A percentile compares a stretch with the other conserved stretches of the same genome.
phyloP scores from a whole-genome alignment of 2,113 vertebrate species.

The Jaculus jaculus region DNA sequence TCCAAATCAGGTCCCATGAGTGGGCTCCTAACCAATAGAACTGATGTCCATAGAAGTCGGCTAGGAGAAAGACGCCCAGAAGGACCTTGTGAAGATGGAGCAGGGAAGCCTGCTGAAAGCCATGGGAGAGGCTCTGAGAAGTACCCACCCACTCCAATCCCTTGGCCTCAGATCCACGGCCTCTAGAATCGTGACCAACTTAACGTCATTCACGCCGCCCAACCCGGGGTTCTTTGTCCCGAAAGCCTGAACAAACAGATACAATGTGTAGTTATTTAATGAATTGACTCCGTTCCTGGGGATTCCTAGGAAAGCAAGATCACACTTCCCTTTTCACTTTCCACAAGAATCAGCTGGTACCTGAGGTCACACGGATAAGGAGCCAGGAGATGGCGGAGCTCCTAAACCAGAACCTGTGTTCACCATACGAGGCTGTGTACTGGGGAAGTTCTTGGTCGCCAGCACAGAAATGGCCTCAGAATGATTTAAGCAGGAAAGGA shows the following conservation, averaged over 20 bases:
- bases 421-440: accelerated
- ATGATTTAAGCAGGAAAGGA: background rate
- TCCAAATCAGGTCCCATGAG: background rate
- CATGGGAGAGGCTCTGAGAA: too few relatives aligned
- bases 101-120: background rate
- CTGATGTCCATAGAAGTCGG: background rate
- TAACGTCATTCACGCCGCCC: background rate
- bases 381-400: background rate
- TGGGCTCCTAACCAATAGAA: background rate
- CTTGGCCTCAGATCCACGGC: background rate
- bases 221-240: background rate
- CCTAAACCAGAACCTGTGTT: background rate
- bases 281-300: too few relatives aligned
- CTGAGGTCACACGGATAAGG: background rate
- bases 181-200: background rate
- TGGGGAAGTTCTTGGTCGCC: background rate
- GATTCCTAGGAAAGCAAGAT: background rate
- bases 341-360: background rate
- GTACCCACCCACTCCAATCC: background rate
- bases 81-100: background rate
- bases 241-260: background rate
- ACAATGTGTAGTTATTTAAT: background rate
- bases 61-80: background rate
- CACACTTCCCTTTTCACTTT: too few relatives aligned
- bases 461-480: background rate